Base-by-base conservation (phyloP, 2,113 vertebrate species). In the Melanostigma gelatinosum region DNA sequence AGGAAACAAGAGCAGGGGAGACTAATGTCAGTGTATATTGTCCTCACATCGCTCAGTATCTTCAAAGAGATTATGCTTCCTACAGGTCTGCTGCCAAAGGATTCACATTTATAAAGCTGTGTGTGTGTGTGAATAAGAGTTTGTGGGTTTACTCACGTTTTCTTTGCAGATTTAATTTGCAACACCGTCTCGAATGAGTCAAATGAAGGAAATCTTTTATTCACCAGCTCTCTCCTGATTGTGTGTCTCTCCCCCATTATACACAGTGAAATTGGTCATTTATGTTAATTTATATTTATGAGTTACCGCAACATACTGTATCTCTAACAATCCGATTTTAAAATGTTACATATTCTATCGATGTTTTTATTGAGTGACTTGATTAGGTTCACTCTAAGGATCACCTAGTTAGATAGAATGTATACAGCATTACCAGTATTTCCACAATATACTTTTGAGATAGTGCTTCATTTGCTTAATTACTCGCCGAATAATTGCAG, bases 1-100 rank as follows among this genome's bases (percentile, higher is more conserved):
- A 6, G 22, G 32, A 42, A 61, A 29, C 3, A 27, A n/a, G 29
- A 72, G 57, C 46, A 42, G 34, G 54, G 64, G 9, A 42, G 0
- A 4, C 36, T 48, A n/a, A 69, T 5, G n/a, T 55, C 3, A 3
- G 15, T 20, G 16, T 44, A 15, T 65, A 44, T 29, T 69, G 8
- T 38, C 46, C 8, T 46, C 50, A 70, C 38, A 27, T 61, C 0
- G 6, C 13, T 80, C 15, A 1, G 4, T 61, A 44, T 38, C 1
- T 63, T 68, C 6, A 52, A 24, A 57, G 16, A 58, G 46, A 66
- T 64, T 46, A 55, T 29, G 71, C 44, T 50, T 20, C 70, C 75
- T 29, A 73, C 63, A 44, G 13, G n/a, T 71, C 38, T 20, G 24
- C 6, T 70, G 4, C 18, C 4, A 15, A 42, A 34, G 24, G 24